Base-by-base conservation (phyloP, 1,140 invertebrate genomes). In the Bombus sibiricus region DNA sequence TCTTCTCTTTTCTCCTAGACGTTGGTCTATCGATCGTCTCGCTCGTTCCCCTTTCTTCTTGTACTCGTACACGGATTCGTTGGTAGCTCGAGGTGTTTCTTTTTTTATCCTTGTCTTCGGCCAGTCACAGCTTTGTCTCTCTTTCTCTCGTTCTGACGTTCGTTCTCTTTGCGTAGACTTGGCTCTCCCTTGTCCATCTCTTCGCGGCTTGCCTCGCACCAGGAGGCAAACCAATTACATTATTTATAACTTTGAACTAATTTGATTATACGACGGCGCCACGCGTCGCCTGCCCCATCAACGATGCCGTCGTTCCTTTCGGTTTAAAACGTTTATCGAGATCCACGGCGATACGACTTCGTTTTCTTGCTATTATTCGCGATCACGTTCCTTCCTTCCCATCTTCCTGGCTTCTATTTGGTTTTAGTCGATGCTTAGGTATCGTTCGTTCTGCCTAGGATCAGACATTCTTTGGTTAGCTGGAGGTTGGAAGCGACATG, bases 161-260 rank as follows among this genome's bases (percentile, higher is more conserved):
- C 74, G 74, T 66, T 53, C 37, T 73, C 73, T 77, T 37, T 37
- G 57, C 10, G 25, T 39, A 75, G 57, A 47, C 72, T 78, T 68
- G 37, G 80, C 47, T 77, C 41, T 34, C 75, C 59, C 62, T 57
- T 41, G 79, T 82, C 43, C 57, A 68, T 57, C 69, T 39, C 43
- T 47, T 39, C 62, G 72, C 71, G 41, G 43, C 64, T 68, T 39
- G 41, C 62, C 47, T 79, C 88, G 75, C 86, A 68, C 72, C 89
- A 82, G 84, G 81, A 86, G 88, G 88, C 81, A 89, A 92, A 92
- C 83, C 91, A 92, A 92, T 92, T 92, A 92, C 85, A 90, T 90
- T 92, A 92, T 90, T 92, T 91, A 91, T 89, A 91, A 92, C 87
- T 72, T 80, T 74, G 85, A 85, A 85, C 89, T 91, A 92, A 92